Percentiles rank a stretch among this genome's conserved stretches.
Conservation (phyloP, 2,888 invertebrate species). For the Ichneumoninae sp. region DNA sequence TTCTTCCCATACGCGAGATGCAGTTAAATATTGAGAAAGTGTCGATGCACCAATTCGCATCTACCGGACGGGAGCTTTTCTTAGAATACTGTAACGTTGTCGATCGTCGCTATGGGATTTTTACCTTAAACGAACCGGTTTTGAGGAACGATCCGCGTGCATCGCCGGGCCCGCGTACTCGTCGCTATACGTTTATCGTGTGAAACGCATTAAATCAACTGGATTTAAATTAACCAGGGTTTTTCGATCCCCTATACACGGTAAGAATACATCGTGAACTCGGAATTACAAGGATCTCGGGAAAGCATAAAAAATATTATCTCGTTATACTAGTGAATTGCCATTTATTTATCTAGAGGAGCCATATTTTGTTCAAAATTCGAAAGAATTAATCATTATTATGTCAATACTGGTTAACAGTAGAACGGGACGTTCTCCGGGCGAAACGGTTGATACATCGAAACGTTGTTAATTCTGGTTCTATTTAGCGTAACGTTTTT, state of each 20-base stretch:
- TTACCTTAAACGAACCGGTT: slow-evolving; percentile 53
- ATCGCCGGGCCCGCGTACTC: slow-evolving; percentile 1
- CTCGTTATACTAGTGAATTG: slow-evolving; percentile 70
- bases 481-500: slow-evolving; percentile 66
- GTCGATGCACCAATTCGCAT: slow-evolving; percentile 5
- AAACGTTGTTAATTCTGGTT: slow-evolving; percentile 64
- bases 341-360: slow-evolving; percentile 82
- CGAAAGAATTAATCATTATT: slow-evolving; percentile 74
- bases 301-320: slow-evolving; percentile 20
- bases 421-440: slow-evolving; percentile 64
- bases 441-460: slow-evolving; percentile 63
- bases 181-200: slow-evolving; percentile 14
- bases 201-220: slow-evolving; percentile 12
- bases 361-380: slow-evolving; percentile 75
- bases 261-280: not conserved
- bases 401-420: slow-evolving; percentile 77
- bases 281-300: slow-evolving; percentile 16
- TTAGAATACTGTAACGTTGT: slow-evolving; percentile 19
- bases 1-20: not conserved
- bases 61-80: slow-evolving; percentile 18
- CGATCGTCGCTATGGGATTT: slow-evolving; percentile 39
- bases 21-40: not conserved
- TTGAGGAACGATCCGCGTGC: slow-evolving; percentile 43
- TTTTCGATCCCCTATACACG: not conserved
- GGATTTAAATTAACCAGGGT: slow-evolving; percentile 9